phyloP scores from a whole-genome alignment of 2,888 invertebrate genomes.

The Gastrophysa polygoni region DNA sequence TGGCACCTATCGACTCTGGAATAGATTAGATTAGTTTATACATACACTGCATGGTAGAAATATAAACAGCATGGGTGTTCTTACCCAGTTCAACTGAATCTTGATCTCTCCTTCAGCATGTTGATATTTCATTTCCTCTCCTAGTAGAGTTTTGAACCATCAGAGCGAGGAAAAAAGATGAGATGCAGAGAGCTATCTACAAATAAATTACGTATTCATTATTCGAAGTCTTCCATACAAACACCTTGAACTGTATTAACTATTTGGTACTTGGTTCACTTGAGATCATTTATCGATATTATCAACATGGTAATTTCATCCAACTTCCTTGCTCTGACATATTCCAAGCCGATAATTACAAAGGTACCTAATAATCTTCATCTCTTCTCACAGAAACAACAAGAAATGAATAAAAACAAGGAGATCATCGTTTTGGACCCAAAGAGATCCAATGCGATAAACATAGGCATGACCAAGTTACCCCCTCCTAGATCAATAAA shows the following conservation, averaged over 20 bases:
- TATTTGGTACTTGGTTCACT: too few relatives aligned
- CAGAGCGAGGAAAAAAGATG: too few relatives aligned
- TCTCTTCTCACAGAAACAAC: slow-evolving; percentile 70
- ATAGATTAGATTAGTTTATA: too few relatives aligned
- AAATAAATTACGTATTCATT: too few relatives aligned
- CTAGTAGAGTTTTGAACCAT: too few relatives aligned
- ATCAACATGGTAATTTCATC: not conserved
- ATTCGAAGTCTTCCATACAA: too few relatives aligned
- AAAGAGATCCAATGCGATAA: slow-evolving; percentile 98
- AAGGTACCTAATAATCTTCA: not conserved
- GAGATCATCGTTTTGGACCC: slow-evolving; percentile 94
- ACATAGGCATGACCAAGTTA: slow-evolving; percentile 98
- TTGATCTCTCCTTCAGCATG: slow-evolving; percentile 5
- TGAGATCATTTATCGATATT: too few relatives aligned
- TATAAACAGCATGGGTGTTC: slow-evolving; percentile 13
- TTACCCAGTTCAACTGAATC: not conserved
- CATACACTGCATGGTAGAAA: slow-evolving; percentile 1
- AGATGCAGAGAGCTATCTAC: too few relatives aligned
- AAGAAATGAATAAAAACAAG: slow-evolving; percentile 84
- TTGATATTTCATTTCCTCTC: not conserved
- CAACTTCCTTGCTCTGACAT: not conserved
- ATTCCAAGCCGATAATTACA: not conserved
- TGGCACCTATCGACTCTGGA: too few relatives aligned
- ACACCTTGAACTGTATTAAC: too few relatives aligned
- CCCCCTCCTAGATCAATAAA: slow-evolving; percentile 98